phyloP scores from a whole-genome alignment of 2,888 invertebrate genomes.

The Netelia melanura region DNA sequence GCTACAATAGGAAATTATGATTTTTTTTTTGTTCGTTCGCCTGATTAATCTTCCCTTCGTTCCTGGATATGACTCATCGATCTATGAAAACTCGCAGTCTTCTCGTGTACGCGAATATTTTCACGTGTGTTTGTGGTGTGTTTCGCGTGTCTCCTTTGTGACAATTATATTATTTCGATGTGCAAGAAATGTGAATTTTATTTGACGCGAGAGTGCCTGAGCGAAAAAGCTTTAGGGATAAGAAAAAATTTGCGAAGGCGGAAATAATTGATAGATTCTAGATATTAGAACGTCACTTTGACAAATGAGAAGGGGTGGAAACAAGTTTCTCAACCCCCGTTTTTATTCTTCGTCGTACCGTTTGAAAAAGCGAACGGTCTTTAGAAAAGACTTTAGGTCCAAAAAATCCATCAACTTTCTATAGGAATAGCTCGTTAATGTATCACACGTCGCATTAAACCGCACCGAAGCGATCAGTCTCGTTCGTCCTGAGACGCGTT shows the following conservation, averaged over 20 bases:
- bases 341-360: not conserved
- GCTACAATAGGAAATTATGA: slow-evolving; percentile 4
- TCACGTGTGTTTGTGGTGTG: not conserved
- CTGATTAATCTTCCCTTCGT: not conserved
- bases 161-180: slow-evolving; percentile 74
- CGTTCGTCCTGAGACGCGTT: slow-evolving; percentile 6
- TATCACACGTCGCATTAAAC: slow-evolving; percentile 16
- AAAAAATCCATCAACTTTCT: not conserved
- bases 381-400: not conserved
- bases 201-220: slow-evolving; percentile 27
- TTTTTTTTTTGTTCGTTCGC: not conserved
- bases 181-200: slow-evolving; percentile 70
- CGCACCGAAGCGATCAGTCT: slow-evolving; percentile 11
- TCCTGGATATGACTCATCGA: slow-evolving; percentile 4
- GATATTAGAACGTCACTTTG: too few species aligned
- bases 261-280: not conserved
- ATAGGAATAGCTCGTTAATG: not conserved
- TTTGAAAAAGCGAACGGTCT: not conserved
- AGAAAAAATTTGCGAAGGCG: not conserved
- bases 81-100: slow-evolving; percentile 1
- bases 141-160: not conserved
- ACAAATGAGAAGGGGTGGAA: not conserved
- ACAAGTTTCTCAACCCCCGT: not conserved
- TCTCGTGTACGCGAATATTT: not conserved
- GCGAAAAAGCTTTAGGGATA: slow-evolving; percentile 7